Conservation (phyloP, 2,113 vertebrate genomes). For the Raja brachyura region DNA sequence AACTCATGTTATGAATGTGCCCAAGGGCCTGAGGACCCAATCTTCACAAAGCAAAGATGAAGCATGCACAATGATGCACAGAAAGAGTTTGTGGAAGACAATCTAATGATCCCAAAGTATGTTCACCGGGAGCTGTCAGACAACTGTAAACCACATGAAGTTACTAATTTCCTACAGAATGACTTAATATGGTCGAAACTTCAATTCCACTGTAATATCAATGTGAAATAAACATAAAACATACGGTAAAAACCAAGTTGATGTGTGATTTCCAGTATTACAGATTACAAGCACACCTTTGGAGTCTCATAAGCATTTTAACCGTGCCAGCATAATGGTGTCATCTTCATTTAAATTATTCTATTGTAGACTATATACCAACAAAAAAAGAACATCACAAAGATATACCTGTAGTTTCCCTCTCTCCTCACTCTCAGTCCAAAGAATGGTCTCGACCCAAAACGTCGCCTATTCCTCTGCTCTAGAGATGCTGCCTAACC, state of each 20-base stretch:
- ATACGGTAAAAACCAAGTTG: not conserved
- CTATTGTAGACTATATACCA: not conserved
- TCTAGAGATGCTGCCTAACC: too few relatives aligned
- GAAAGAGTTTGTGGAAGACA: too few relatives aligned
- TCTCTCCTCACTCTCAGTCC: too few relatives aligned
- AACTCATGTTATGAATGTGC: too few relatives aligned
- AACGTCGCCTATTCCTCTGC: too few relatives aligned
- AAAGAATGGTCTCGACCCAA: too few relatives aligned
- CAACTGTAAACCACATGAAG: not conserved
- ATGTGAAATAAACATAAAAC: not conserved
- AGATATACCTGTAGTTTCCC: not conserved
- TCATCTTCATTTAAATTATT: not conserved
- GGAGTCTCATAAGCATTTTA: not conserved
- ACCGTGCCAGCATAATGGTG: not conserved
- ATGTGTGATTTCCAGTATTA: not conserved
- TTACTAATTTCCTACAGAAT: conserved; percentile 3
- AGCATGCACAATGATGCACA: too few relatives aligned
- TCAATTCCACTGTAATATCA: not conserved
- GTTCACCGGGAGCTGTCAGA: not conserved
- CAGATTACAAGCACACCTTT: not conserved
- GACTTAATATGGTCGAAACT: not conserved
- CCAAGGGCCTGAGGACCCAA: too few relatives aligned
- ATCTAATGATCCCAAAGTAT: too few relatives aligned
- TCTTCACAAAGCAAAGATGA: too few relatives aligned
- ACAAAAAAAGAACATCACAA: not conserved